These are phyloP conservation scores for Percina caprodes DNA, from an alignment of 2,113 vertebrate species.

Conservation along the genomic window DNA sequence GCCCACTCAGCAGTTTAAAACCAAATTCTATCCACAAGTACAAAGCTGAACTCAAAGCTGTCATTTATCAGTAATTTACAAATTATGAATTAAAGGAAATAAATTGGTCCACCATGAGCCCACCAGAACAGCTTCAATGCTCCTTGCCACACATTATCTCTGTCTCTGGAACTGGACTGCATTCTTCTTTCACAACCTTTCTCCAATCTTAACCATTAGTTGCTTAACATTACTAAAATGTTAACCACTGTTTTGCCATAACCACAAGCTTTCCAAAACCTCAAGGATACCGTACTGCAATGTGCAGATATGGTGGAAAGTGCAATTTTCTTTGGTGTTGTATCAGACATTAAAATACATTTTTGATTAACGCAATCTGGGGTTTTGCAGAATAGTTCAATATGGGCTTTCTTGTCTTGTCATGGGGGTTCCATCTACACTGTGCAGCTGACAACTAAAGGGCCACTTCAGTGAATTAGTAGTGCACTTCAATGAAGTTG, in stretches of 20 bases:
- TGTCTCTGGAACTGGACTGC: background rate
- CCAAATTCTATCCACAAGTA: constrained; percentile 48
- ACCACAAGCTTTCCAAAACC: background rate
- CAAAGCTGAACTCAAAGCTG: constrained; percentile 47
- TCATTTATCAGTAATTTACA: constrained; percentile 46
- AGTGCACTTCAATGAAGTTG: background rate
- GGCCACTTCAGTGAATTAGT: background rate
- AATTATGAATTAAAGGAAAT: constrained; percentile 28
- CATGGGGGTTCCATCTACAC: background rate
- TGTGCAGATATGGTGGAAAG: background rate
- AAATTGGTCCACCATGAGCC: background rate
- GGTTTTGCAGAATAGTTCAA: background rate
- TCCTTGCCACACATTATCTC: background rate
- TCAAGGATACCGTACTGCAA: background rate
- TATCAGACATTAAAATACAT: background rate
- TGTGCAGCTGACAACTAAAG: background rate
- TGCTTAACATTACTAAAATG: background rate
- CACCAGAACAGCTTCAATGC: background rate
- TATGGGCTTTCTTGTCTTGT: background rate
- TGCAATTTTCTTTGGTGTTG: background rate
- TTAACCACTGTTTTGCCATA: background rate
- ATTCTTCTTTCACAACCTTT: background rate
- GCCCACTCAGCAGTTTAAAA: constrained; percentile 54
- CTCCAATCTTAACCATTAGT: background rate
- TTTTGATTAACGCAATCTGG: background rate